phyloP scores from a whole-genome alignment of 2,113 vertebrate genomes.

The Suricata suricatta region DNA sequence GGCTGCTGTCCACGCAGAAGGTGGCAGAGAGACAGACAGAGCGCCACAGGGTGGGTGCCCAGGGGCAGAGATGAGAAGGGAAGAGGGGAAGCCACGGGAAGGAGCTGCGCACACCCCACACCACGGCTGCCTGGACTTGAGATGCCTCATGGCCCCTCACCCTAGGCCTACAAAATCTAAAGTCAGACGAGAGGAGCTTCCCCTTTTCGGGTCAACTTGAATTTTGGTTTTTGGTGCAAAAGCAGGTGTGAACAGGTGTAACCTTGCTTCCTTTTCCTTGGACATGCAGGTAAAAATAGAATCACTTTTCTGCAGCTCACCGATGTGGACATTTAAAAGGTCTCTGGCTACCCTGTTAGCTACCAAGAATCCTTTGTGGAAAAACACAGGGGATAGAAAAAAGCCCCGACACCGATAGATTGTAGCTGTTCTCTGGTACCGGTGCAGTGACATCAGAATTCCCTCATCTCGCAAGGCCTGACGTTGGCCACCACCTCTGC shows the following conservation, averaged over 20 bases:
- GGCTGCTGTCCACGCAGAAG: neutral
- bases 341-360: neutral
- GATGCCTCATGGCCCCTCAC: neutral
- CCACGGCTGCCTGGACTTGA: rapidly evolving
- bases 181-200: neutral
- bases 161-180: too few species aligned
- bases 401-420: neutral
- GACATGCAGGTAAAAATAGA: neutral
- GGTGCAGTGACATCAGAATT: neutral
- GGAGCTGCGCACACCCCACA: too few species aligned
- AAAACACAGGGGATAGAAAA: neutral
- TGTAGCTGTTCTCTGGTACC: rapidly evolving
- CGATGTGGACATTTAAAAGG: neutral
- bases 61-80: neutral
- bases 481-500: neutral
- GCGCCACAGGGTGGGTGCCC: neutral
- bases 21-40: neutral
- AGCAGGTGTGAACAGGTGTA: neutral
- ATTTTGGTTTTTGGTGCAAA: neutral
- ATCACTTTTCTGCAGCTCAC: neutral
- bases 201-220: neutral
- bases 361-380: neutral
- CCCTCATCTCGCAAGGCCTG: neutral
- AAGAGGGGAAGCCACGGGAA: neutral
- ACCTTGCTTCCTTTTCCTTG: neutral